Evolutionary conservation across 2,797 vertebrate genomes (phyloP), one percentile per base, ranked within the genome.

Genomic region (Syngnathus rostellatus): DNA sequence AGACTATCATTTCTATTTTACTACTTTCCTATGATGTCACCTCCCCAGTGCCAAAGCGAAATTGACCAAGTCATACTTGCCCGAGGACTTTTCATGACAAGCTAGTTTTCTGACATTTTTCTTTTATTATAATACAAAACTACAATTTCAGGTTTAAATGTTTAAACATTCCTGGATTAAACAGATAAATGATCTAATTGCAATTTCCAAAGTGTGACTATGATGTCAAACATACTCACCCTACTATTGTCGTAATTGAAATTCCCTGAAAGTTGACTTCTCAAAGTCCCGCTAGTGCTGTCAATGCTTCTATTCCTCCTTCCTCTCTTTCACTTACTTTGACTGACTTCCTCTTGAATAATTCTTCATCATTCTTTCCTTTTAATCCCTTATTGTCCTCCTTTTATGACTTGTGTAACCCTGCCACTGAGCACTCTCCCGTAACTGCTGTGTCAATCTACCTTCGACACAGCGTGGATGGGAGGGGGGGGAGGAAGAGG

Each of bases 381-480:
- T 78, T 79, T 80, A 83, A 82, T 87, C 84, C 73, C 58, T 75
- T 64, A 69, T 71, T 74, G 83, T 85, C 75, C 78, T 87, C 72
- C 57, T 81, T 81, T 69, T 73, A 68, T 68, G 5, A 40, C 41
- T 41, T 23, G 40, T 79, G 51, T 90, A 89, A 89, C 88, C 85
- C 83, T 58, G 70, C 62, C 70, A 71, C 70, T 69, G 73, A n/a
- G 48, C 50, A 23, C 69, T 75, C 80, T 74, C 73, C 79, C 75
- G 40, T 65, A 82, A 86, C 66, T 39, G 82, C 79, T 86, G 81
- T 82, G 87, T 84, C 87, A 87, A 82, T 83, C 77, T 77, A 62
- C 69, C 60, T 62, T 71, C 61, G 67, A 66, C 62, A 68, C 68
- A 80, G 75, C 70, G 68, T 57, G 74, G 62, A 7, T 6, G 41